Evolutionary conservation across 2,888 invertebrate species (phyloP).

Genomic region (Phrixothrix hirtus): DNA sequence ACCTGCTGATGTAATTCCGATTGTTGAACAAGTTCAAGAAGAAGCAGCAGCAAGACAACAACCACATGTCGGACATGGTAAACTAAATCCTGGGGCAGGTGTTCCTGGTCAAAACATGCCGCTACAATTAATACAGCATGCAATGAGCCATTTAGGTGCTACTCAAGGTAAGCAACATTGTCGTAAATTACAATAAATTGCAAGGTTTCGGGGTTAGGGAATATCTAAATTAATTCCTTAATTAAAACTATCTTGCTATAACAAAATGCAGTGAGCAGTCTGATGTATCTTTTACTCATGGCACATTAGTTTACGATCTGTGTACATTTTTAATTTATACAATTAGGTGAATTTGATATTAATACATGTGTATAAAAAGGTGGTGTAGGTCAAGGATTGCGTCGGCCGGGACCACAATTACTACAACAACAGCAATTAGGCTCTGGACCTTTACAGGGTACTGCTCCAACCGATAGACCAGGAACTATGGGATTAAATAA

Average conservation of each 20-base stretch:
- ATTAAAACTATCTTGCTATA: background rate
- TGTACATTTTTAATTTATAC: conserved; percentile 30
- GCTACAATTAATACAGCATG: conserved; percentile 62
- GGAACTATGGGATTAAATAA: conserved; percentile 36
- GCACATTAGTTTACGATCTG: conserved; percentile 7
- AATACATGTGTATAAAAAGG: conserved; percentile 45
- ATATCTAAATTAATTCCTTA: background rate
- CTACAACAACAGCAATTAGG: conserved; percentile 50
- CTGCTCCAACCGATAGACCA: conserved; percentile 30
- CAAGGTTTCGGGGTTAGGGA: conserved; percentile 1
- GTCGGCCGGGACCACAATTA: conserved; percentile 59
- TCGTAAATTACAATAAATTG: background rate
- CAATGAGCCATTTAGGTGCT: conserved; percentile 48
- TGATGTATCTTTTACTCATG: background rate
- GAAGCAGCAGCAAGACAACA: conserved; percentile 89
- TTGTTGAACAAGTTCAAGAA: conserved; percentile 73
- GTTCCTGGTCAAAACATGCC: conserved; percentile 60
- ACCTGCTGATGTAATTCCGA: conserved; percentile 79
- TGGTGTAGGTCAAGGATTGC: conserved; percentile 53
- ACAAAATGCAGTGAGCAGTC: background rate
- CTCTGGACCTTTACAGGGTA: conserved; percentile 49
- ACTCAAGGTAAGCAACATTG: conserved; percentile 50
- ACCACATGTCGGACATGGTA: conserved; percentile 62
- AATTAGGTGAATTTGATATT: no score
- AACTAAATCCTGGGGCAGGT: conserved; percentile 58